Conservation (phyloP, 2,797 vertebrate genomes). For the Syngnathus acus region DNA sequence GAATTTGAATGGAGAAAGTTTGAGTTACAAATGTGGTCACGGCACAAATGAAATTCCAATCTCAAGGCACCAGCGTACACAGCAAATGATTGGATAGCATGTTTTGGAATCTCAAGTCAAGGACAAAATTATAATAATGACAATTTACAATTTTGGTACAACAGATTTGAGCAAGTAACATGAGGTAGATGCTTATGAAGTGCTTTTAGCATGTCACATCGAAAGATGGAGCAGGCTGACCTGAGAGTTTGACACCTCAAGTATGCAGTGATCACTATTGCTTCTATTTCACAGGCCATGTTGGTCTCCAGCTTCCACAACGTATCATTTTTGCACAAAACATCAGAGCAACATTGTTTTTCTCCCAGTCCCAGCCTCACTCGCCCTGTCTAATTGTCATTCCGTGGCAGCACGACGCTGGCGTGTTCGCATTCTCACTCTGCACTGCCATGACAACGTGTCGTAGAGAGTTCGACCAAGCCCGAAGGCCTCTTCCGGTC, state of each 20-base stretch:
- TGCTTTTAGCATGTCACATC: too few relatives aligned
- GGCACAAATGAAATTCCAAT: too few relatives aligned
- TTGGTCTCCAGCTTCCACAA: slow-evolving; percentile 22
- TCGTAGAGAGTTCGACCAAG: slow-evolving; percentile 56
- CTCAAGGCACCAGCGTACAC: too few relatives aligned
- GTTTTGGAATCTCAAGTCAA: too few relatives aligned
- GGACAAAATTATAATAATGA: too few relatives aligned
- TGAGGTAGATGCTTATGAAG: too few relatives aligned
- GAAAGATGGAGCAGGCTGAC: too few relatives aligned
- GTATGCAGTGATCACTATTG: not conserved
- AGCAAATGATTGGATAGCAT: too few relatives aligned
- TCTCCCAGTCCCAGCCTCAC: slow-evolving; percentile 48
- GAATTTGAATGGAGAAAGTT: too few relatives aligned
- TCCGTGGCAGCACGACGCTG: slow-evolving; percentile 39
- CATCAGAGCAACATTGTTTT: slow-evolving; percentile 48
- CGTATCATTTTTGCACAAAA: slow-evolving; percentile 17
- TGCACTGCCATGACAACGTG: slow-evolving; percentile 63
- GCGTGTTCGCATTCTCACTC: slow-evolving; percentile 57
- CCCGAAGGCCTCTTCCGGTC: slow-evolving; percentile 66
- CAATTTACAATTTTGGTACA: too few relatives aligned
- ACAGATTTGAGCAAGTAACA: not conserved
- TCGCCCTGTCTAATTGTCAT: slow-evolving; percentile 53
- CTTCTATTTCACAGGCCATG: slow-evolving; percentile 12
- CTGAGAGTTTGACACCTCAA: not conserved
- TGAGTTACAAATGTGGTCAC: too few relatives aligned